Conservation (phyloP, 2,888 invertebrate genomes). For the Lasioglossum pauxillum region DNA sequence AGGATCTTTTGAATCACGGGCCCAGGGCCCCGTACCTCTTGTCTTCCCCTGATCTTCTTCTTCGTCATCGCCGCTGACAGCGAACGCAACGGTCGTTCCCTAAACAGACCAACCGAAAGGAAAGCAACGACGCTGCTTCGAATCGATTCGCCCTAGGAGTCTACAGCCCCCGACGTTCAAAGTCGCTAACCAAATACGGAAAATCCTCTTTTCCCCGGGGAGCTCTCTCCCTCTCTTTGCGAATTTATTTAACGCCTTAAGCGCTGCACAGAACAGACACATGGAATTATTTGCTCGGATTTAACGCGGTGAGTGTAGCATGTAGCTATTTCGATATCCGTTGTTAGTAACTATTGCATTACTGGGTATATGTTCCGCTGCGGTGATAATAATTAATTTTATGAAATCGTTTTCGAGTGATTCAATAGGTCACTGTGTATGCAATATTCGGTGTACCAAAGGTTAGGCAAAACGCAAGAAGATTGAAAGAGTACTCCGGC, state of each 20-base stretch:
- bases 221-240: not conserved
- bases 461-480: not conserved
- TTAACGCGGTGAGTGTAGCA: too few relatives aligned
- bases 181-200: not conserved
- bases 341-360: too few relatives aligned
- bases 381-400: too few relatives aligned
- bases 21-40: constrained; percentile 58
- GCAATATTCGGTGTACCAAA: too few relatives aligned
- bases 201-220: not conserved
- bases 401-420: too few relatives aligned
- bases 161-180: constrained; percentile 2
- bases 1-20: constrained; percentile 79
- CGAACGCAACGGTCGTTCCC: constrained; percentile 66
- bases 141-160: constrained; percentile 46
- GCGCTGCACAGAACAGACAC: too few relatives aligned
- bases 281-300: too few relatives aligned
- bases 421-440: too few relatives aligned
- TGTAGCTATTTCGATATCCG: too few relatives aligned
- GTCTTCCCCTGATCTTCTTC: constrained; percentile 69
- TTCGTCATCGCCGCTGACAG: constrained; percentile 46
- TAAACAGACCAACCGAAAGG: not conserved
- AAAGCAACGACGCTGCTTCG: constrained; percentile 28
- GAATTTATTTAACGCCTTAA: not conserved
- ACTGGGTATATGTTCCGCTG: too few relatives aligned
- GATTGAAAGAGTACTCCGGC: too few relatives aligned